Conservation (phyloP, 2,113 vertebrate genomes). For the Pao palembangensis region DNA sequence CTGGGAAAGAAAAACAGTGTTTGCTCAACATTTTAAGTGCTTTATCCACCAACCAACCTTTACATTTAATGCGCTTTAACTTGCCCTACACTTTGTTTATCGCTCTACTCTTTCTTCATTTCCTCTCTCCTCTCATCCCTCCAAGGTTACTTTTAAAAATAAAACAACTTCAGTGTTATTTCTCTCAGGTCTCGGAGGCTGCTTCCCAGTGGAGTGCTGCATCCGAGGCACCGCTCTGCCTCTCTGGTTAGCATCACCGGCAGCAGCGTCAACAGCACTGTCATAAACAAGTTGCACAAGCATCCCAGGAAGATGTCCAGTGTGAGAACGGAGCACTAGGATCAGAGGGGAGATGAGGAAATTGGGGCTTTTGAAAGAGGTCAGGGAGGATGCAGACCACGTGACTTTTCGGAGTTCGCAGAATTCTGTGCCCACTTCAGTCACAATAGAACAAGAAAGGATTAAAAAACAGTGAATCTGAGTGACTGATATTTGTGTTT, state of each 20-base stretch:
- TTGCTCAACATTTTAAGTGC: not conserved
- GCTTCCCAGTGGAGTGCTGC: constrained; percentile 32
- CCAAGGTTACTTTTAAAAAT: constrained; percentile 9
- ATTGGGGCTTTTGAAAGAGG: constrained; percentile 46
- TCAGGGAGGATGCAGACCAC: constrained; percentile 8
- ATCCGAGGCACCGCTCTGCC: constrained; percentile 37
- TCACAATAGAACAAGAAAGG: no score
- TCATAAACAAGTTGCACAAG: constrained; percentile 74
- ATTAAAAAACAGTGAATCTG: no score
- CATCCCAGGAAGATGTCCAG: constrained; percentile 57
- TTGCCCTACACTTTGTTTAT: constrained; percentile 18
- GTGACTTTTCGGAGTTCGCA: constrained; percentile 18
- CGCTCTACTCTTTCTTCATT: constrained; percentile 22
- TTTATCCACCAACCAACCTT: constrained; percentile 3
- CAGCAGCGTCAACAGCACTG: constrained; percentile 58
- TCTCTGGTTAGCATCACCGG: constrained; percentile 56
- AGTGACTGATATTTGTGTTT: no score
- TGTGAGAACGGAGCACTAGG: constrained; percentile 48
- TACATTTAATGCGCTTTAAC: constrained; percentile 8
- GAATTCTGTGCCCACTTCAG: no score
- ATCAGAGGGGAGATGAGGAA: constrained; percentile 60
- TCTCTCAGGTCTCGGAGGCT: constrained; percentile 34
- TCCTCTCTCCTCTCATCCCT: constrained; percentile 3
- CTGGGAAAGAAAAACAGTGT: not conserved
- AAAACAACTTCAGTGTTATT: constrained; percentile 1